A percentile compares a stretch with the other conserved stretches of the same genome.
These are phyloP conservation scores for Drosophila setosimentum DNA, from an alignment of 2,888 invertebrate species.

Conservation along the genomic window DNA sequence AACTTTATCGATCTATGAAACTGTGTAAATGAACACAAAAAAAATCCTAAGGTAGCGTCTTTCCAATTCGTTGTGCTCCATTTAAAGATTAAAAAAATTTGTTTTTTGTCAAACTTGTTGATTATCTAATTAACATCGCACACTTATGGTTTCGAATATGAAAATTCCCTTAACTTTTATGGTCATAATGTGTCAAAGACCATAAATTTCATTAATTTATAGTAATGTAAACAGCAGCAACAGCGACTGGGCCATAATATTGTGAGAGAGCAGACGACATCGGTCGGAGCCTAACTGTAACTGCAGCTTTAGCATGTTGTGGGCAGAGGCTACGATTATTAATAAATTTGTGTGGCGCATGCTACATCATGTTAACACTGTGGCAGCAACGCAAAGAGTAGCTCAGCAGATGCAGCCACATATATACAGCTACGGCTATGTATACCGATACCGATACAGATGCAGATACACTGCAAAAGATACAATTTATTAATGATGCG, in stretches of 20 bases:
- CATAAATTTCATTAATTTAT: conserved; percentile 83
- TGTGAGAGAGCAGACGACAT: conserved; percentile 4
- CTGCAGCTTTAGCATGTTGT: conserved; percentile 27
- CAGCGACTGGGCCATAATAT: conserved; percentile 17
- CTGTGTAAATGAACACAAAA: background rate
- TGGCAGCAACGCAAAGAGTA: conserved; percentile 3
- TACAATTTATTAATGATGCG: conserved; percentile 63
- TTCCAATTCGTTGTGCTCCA: conserved; percentile 2
- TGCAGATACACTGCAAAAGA: conserved; percentile 44
- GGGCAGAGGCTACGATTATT: conserved; percentile 60
- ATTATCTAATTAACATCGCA: conserved; percentile 72
- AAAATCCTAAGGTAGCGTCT: background rate
- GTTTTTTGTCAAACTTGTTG: conserved; percentile 50
- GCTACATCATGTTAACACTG: conserved; percentile 77
- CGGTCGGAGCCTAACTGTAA: conserved; percentile 41
- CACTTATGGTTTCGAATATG: conserved; percentile 46
- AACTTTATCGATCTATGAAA: background rate
- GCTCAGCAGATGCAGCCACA: background rate
- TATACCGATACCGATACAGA: background rate
- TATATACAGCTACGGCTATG: background rate
- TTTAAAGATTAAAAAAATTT: background rate
- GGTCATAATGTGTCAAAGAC: conserved; percentile 81
- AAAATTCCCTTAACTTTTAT: conserved; percentile 66
- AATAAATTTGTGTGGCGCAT: conserved; percentile 63
- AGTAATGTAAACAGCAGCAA: conserved; percentile 70